Evolutionary conservation across 1,140 invertebrate species (phyloP).

Genomic region (Drosophila navojoa): DNA sequence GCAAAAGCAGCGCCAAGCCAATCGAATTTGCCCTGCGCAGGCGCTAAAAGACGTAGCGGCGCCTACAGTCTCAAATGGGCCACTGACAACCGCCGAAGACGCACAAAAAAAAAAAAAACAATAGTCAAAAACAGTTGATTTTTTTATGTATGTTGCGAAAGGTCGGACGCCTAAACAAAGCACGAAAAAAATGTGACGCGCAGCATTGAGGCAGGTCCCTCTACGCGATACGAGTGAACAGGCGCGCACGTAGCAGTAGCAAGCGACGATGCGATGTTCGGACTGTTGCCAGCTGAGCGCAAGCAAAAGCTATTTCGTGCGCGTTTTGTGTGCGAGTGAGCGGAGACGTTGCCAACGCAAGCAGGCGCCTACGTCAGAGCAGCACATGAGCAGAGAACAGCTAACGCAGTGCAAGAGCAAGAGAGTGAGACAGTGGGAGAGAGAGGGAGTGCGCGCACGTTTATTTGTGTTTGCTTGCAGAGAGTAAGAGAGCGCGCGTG

Average conservation of each 20-base stretch:
- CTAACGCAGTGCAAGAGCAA: slow-evolving; percentile 17
- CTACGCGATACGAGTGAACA: slow-evolving; percentile 77
- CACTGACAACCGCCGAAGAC: slow-evolving; percentile 38
- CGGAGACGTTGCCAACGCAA: slow-evolving; percentile 24
- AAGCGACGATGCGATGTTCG: slow-evolving; percentile 30
- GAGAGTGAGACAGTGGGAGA: slow-evolving; percentile 11
- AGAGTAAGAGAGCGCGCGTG: slow-evolving; percentile 38
- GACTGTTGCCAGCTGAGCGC: slow-evolving; percentile 32
- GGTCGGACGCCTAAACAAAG: slow-evolving; percentile 50
- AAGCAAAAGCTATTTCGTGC: slow-evolving; percentile 29
- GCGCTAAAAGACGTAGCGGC: slow-evolving; percentile 54
- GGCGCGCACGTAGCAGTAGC: slow-evolving; percentile 63
- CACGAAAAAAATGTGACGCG: slow-evolving; percentile 56
- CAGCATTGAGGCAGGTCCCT: slow-evolving; percentile 83
- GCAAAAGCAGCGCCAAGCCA: slow-evolving; percentile 37
- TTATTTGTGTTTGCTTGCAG: slow-evolving; percentile 4
- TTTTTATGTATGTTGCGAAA: slow-evolving; percentile 43
- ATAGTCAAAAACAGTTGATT: slow-evolving; percentile 38
- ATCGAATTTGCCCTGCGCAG: slow-evolving; percentile 39
- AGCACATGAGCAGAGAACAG: slow-evolving; percentile 32
- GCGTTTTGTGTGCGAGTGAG: slow-evolving; percentile 12
- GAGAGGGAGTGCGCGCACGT: not conserved
- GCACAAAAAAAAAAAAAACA: slow-evolving; percentile 8
- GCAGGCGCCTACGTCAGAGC: slow-evolving; percentile 55
- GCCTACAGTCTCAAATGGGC: slow-evolving; percentile 33